Percentiles rank a stretch among this genome's conserved stretches.
Evolutionary conservation across 2,888 invertebrate species (phyloP).

Genomic region (Drosophila prostipennis): DNA sequence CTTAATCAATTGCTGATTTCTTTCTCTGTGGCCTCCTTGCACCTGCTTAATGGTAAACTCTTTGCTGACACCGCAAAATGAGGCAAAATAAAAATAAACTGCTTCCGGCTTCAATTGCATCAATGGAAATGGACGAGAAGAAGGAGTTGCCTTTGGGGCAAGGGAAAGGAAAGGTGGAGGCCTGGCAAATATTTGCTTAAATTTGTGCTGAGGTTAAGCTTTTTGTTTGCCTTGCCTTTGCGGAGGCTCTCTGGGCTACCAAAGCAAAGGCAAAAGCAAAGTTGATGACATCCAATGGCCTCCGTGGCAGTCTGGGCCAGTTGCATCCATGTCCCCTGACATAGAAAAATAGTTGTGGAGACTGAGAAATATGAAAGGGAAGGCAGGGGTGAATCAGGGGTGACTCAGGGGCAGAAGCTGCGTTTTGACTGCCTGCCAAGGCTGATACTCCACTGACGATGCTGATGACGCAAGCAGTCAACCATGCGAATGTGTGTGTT

Average conservation of each 20-base stretch:
- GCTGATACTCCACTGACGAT: constrained; percentile 53
- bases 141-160: constrained; percentile 12
- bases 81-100: constrained; percentile 38
- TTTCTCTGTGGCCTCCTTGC: constrained; percentile 33
- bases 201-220: constrained; percentile 84
- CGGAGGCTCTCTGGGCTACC: constrained; percentile 9
- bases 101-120: constrained; percentile 77
- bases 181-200: constrained; percentile 83
- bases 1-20: neutral
- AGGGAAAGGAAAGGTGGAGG: constrained; percentile 9
- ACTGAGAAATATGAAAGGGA: neutral
- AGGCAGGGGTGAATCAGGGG: neutral
- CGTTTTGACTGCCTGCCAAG: constrained; percentile 78
- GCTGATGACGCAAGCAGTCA: constrained; percentile 72
- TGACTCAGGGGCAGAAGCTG: constrained; percentile 39
- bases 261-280: constrained; percentile 27
- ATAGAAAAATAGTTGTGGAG: constrained; percentile 73
- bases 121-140: constrained; percentile 41
- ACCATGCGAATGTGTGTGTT: constrained; percentile 31
- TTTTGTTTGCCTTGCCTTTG: constrained; percentile 77
- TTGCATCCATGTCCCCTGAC: constrained; percentile 52
- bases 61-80: constrained; percentile 71
- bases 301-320: constrained; percentile 42
- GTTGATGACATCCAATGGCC: constrained; percentile 72
- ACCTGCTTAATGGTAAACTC: constrained; percentile 62